A percentile compares a stretch with the other conserved stretches of the same genome.
These are phyloP conservation scores for Cricetomys ansorgei DNA, from an alignment of 2,113 vertebrate species.

Conservation along the genomic window DNA sequence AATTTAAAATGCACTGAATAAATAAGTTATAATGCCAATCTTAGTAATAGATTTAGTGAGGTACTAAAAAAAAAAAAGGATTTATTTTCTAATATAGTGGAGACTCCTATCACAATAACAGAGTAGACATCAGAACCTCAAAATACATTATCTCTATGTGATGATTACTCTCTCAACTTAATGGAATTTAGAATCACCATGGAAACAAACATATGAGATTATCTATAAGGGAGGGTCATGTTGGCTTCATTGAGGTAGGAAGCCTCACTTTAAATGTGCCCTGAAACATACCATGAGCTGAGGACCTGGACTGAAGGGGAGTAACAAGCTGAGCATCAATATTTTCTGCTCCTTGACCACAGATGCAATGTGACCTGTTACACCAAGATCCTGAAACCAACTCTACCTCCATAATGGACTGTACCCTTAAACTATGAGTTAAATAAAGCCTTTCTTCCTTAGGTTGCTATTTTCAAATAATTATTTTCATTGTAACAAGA, in stretches of 20 bases:
- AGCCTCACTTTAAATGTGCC: not conserved
- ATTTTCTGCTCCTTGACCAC: not conserved
- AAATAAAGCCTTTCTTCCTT: not conserved
- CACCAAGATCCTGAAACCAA: too few relatives aligned
- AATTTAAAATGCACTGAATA: constrained; percentile 30
- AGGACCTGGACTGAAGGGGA: not conserved
- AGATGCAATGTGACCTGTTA: not conserved
- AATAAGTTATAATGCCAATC: not conserved
- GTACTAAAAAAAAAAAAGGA: not conserved
- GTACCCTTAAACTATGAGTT: not conserved
- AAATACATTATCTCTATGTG: not conserved
- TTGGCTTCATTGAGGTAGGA: not conserved
- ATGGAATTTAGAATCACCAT: not conserved
- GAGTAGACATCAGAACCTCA: not conserved
- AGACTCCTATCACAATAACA: not conserved
- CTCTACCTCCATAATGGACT: not conserved
- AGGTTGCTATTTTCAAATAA: not conserved
- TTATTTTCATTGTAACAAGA: not conserved
- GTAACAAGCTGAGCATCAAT: not conserved
- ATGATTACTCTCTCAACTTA: not conserved
- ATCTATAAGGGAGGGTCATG: not conserved
- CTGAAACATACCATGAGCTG: too few relatives aligned
- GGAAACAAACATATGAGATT: not conserved
- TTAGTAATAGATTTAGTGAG: not conserved
- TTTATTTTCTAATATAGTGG: not conserved